phyloP scores from a whole-genome alignment of 1,140 invertebrate species.

The Drosophila persimilis region DNA sequence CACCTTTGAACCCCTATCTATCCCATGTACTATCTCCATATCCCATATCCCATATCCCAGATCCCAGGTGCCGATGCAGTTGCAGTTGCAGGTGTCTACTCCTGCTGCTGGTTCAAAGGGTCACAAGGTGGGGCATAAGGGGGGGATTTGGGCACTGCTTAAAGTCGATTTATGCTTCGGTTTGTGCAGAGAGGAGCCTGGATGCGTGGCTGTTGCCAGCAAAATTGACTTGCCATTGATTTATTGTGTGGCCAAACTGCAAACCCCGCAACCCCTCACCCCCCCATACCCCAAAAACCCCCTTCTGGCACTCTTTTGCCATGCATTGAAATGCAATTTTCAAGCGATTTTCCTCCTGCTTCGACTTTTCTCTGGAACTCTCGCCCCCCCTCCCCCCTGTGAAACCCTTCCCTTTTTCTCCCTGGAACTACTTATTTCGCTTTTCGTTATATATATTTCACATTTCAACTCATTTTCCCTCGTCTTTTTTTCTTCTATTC shows the following conservation, averaged over 20 bases:
- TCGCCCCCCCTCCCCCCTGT: no score
- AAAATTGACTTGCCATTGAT: slow-evolving; percentile 71
- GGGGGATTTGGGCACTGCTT: background rate
- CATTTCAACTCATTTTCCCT: slow-evolving; percentile 25
- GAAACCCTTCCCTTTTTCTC: background rate
- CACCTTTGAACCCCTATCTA: no score
- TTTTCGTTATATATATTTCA: slow-evolving; percentile 15
- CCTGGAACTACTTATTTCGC: background rate
- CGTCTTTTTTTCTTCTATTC: slow-evolving; percentile 25
- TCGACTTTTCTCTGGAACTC: background rate
- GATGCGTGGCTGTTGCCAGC: slow-evolving; percentile 16
- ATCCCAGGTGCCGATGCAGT: no score
- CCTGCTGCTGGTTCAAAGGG: no score
- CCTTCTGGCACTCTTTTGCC: slow-evolving; percentile 13
- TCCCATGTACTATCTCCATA: no score
- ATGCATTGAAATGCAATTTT: slow-evolving; percentile 73
- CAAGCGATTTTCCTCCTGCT: slow-evolving; percentile 33
- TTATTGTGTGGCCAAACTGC: slow-evolving; percentile 35
- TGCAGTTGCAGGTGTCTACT: no score
- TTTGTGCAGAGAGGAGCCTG: slow-evolving; percentile 41
- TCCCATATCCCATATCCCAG: no score
- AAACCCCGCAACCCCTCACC: background rate
- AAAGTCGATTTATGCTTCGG: slow-evolving; percentile 64
- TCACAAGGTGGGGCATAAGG: no score
- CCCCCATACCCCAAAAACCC: background rate